Evolutionary conservation across 2,113 vertebrate species (phyloP).

Genomic region (Platysternon megacephalum): DNA sequence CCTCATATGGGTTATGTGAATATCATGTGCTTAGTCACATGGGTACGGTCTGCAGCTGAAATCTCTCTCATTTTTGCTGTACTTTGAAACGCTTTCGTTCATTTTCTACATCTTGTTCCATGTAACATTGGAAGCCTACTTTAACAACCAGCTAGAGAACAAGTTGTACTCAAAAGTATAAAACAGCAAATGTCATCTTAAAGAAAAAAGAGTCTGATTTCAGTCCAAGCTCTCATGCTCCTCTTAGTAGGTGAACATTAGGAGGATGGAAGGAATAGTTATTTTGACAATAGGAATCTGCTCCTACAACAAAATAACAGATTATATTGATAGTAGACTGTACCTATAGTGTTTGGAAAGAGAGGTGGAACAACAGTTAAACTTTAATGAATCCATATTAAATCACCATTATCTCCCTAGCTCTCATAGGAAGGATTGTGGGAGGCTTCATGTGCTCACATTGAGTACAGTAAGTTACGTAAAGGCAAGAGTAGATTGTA

Average conservation of each 20-base stretch:
- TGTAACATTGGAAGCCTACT: not conserved
- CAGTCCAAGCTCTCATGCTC: not conserved
- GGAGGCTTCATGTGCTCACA: not conserved
- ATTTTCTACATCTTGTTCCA: not conserved
- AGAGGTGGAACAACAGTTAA: not conserved
- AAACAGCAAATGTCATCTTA: not conserved
- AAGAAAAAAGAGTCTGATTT: not conserved
- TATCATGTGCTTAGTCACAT: not conserved
- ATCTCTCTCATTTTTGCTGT: not conserved
- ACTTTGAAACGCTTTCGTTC: not conserved
- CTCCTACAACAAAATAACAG: not conserved
- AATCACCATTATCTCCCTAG: constrained; percentile 19
- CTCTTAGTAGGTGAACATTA: not conserved
- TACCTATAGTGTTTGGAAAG: constrained; percentile 30
- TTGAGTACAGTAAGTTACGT: not conserved
- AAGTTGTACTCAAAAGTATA: not conserved
- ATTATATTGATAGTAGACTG: constrained; percentile 19
- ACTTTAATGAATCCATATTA: constrained; percentile 53
- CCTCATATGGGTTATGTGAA: not conserved
- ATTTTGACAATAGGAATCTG: not conserved
- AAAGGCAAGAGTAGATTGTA: not conserved
- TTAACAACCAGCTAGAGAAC: not conserved
- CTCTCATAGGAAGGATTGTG: not conserved
- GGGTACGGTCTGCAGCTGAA: not conserved
- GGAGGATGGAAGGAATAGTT: not conserved